A percentile compares a stretch with the other conserved stretches of the same genome.
Evolutionary conservation across 2,113 vertebrate genomes (phyloP).

Genomic region (Electrona antarctica): DNA sequence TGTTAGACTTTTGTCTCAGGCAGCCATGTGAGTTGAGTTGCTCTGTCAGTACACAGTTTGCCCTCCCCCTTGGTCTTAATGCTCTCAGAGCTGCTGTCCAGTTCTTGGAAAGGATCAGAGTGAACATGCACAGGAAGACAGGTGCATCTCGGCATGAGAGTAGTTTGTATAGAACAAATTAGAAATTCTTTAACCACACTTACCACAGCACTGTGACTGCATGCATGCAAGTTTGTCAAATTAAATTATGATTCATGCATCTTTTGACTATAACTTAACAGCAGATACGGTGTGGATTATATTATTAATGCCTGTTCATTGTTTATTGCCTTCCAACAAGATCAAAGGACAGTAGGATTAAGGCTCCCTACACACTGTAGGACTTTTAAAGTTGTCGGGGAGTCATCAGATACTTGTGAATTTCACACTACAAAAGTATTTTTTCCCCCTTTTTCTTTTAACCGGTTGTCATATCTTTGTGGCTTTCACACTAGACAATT

Average conservation of each 20-base stretch:
- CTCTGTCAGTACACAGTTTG: constrained; percentile 41
- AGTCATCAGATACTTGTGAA: too few relatives aligned
- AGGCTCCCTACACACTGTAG: too few relatives aligned
- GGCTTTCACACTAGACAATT: too few relatives aligned
- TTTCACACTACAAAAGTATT: too few relatives aligned
- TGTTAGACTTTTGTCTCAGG: constrained; percentile 53
- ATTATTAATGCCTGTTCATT: neutral
- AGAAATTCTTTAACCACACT: constrained; percentile 9
- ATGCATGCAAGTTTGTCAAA: constrained; percentile 4
- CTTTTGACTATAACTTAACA: neutral
- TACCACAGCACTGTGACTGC: neutral
- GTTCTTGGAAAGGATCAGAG: constrained; percentile 77
- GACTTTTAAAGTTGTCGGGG: too few relatives aligned
- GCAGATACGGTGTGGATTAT: neutral
- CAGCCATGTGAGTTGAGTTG: constrained; percentile 56
- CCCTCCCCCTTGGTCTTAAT: constrained; percentile 66
- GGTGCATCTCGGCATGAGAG: constrained; percentile 40
- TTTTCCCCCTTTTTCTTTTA: too few relatives aligned
- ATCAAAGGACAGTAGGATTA: neutral
- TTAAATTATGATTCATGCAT: constrained; percentile 6
- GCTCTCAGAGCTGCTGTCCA: constrained; percentile 61
- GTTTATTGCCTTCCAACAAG: neutral
- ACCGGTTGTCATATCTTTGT: too few relatives aligned
- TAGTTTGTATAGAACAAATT: constrained; percentile 20
- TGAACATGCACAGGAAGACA: constrained; percentile 66